Conservation (phyloP, 2,797 vertebrate species). For the Mormyrops boulengeri region DNA sequence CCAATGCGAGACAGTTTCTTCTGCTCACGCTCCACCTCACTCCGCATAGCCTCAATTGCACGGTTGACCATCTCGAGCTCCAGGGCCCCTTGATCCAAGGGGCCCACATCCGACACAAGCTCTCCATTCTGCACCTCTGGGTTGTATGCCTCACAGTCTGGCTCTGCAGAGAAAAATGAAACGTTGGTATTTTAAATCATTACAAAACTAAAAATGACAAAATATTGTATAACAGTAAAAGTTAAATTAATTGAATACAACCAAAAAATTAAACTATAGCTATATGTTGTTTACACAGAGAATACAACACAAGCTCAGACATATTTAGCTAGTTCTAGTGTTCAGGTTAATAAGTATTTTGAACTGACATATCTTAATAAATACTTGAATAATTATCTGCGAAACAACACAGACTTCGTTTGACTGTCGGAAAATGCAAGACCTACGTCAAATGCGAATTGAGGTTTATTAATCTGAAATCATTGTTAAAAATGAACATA, state of each 20-base stretch:
- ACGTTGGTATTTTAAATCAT: neutral
- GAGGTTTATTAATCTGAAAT: neutral
- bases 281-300: neutral
- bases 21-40: slow-evolving; percentile 83
- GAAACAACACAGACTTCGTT: neutral
- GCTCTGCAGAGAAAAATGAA: slow-evolving; percentile 54
- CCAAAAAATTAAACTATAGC: neutral
- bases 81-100: slow-evolving; percentile 65
- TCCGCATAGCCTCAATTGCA: slow-evolving; percentile 86
- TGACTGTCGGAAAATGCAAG: neutral
- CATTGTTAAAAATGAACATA: neutral
- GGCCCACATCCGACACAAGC: slow-evolving; percentile 37
- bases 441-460: neutral
- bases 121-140: slow-evolving; percentile 73
- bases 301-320: neutral
- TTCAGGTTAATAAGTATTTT: neutral
- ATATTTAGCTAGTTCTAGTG: neutral
- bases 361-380: neutral
- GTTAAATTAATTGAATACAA: neutral
- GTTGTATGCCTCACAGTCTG: slow-evolving; percentile 87
- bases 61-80: slow-evolving; percentile 86
- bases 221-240: neutral
- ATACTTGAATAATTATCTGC: neutral
- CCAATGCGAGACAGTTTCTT: slow-evolving; percentile 71
- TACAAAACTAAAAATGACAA: neutral